Conservation (phyloP, 2,113 vertebrate genomes). For the Myiozetetes cayanensis region DNA sequence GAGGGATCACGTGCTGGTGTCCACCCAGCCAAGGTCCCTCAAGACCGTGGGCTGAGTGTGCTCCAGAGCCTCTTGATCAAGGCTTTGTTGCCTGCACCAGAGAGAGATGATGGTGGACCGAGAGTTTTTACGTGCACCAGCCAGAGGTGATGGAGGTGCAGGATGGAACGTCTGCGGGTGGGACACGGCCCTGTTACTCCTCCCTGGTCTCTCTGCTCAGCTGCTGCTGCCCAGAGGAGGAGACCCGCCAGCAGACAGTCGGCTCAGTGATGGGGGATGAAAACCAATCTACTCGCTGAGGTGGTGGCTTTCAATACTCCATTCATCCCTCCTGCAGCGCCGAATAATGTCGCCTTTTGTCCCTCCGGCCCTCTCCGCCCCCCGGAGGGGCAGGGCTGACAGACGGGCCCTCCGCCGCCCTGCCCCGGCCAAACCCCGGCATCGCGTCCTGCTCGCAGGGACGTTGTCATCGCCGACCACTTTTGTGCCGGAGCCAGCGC, state of each 20-base stretch:
- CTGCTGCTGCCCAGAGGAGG: neutral
- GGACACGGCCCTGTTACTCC: accelerated
- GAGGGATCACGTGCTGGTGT: neutral
- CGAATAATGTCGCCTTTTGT: conserved; percentile 96
- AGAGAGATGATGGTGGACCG: neutral
- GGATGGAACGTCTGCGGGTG: neutral
- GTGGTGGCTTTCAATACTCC: conserved; percentile 86
- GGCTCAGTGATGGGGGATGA: conserved; percentile 76
- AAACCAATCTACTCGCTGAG: conserved; percentile 84
- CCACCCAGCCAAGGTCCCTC: neutral
- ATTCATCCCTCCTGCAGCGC: conserved; percentile 85
- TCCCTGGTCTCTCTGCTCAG: neutral
- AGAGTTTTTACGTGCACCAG: neutral
- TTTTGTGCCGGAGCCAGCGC: neutral
- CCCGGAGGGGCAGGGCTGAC: conserved; percentile 78
- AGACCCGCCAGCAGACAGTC: conserved; percentile 69
- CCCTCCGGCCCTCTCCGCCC: conserved; percentile 71
- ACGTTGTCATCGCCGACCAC: neutral
- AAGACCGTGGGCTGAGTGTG: neutral
- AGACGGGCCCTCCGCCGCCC: conserved; percentile 55
- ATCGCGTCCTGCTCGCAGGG: neutral
- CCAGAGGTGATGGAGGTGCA: neutral
- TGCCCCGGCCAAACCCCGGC: neutral
- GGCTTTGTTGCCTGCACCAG: neutral
- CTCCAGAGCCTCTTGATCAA: neutral